Evolutionary conservation across 2,888 invertebrate genomes (phyloP).

Genomic region (Apeira syringaria): DNA sequence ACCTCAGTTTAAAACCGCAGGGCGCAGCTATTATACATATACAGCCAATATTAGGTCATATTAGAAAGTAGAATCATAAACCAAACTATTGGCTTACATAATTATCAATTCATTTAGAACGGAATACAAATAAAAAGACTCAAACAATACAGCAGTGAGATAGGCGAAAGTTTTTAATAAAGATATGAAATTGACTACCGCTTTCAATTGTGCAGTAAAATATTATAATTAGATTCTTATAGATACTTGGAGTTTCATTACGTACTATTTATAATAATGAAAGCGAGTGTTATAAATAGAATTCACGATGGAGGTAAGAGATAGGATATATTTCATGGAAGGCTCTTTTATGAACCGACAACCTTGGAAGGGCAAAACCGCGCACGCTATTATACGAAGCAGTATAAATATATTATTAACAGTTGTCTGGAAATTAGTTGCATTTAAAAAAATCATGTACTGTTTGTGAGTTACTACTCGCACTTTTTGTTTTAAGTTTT

Average conservation of each 20-base stretch:
- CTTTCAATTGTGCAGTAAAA: constrained; percentile 20
- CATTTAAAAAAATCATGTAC: too few relatives aligned
- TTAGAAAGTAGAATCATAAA: constrained; percentile 22
- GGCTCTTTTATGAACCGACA: too few relatives aligned
- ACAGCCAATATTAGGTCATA: too few relatives aligned
- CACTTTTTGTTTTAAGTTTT: too few relatives aligned
- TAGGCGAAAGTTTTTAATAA: constrained; percentile 31
- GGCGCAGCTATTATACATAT: too few relatives aligned
- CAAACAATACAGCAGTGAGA: constrained; percentile 26
- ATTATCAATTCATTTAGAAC: constrained; percentile 26
- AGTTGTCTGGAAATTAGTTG: too few relatives aligned
- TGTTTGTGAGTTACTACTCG: too few relatives aligned
- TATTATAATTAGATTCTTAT: constrained; percentile 13
- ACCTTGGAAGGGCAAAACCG: too few relatives aligned
- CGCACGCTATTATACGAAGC: too few relatives aligned
- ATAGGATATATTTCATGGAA: not conserved
- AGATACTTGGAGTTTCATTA: constrained; percentile 11
- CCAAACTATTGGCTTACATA: constrained; percentile 19
- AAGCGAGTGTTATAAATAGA: constrained; percentile 1
- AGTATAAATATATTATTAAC: not conserved
- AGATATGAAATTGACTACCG: constrained; percentile 21
- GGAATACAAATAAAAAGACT: constrained; percentile 22
- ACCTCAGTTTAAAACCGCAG: too few relatives aligned
- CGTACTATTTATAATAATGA: constrained; percentile 2
- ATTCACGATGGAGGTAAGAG: constrained; percentile 3